phyloP scores from a whole-genome alignment of 2,797 vertebrate species.

The Onychomys arenicola region DNA sequence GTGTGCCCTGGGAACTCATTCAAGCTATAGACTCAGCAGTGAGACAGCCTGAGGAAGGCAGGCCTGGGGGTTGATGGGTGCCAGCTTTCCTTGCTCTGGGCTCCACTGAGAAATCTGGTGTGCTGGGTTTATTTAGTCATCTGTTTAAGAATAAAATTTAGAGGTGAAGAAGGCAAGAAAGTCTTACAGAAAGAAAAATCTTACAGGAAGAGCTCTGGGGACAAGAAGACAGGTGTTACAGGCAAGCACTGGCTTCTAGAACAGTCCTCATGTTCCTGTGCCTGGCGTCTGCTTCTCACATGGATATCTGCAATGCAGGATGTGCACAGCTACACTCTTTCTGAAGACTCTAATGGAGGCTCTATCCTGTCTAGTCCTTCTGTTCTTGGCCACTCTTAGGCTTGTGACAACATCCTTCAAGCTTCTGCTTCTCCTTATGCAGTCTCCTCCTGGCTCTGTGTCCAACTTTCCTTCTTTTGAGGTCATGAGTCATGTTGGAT shows the following conservation, averaged over 20 bases:
- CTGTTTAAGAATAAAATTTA: not conserved
- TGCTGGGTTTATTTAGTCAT: too few species aligned
- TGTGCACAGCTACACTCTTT: not conserved
- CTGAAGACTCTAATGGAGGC: not conserved
- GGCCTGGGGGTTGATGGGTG: accelerated
- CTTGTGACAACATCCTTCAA: not conserved
- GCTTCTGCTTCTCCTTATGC: not conserved
- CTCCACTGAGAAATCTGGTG: not conserved
- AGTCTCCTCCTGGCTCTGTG: not conserved
- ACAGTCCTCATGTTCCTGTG: too few species aligned
- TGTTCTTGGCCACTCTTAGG: not conserved
- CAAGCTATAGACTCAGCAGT: not conserved
- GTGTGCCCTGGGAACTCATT: not conserved
- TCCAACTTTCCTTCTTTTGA: not conserved
- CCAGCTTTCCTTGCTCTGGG: too few species aligned
- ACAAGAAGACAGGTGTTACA: not conserved
- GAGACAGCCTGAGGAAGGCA: not conserved
- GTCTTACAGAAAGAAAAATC: too few species aligned
- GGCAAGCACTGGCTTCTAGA: not conserved
- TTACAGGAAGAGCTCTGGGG: not conserved
- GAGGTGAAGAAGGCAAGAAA: not conserved
- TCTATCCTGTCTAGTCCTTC: not conserved
- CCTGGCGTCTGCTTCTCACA: not conserved
- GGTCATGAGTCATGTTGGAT: not conserved
- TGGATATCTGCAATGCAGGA: not conserved